Evolutionary conservation across 2,113 vertebrate species (phyloP), one percentile per base, ranked within the genome.

Genomic region (Charina bottae): DNA sequence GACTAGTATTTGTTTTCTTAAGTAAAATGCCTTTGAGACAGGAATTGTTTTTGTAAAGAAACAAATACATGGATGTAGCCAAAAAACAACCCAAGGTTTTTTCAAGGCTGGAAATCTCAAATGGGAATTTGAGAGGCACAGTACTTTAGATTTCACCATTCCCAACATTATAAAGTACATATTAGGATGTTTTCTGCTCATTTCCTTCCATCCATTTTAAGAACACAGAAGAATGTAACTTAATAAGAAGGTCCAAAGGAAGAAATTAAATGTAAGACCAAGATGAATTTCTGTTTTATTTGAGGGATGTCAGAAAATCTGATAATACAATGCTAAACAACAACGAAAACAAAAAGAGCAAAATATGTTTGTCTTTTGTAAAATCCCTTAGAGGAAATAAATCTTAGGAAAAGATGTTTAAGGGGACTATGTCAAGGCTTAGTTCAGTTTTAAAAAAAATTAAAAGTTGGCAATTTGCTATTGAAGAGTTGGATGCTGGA

Each of bases 301-400:
- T 94, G 90, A 84, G 92, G 94, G 90, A 64, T 64, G 93, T 94
- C 92, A 96, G 92, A 96, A 92, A 93, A 96, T 94, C 88, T 93
- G 94, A 92, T 54, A 95, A 89, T 53, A 68, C 93, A 91, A 89
- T 84, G 72, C 42, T 95, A 90, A 68, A 94, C 84, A 87, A 94
- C 93, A 96, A 93, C 33, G 68, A 37, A 78, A 78, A 78, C 33
- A 6, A 33, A 95, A 92, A 95, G 53, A 93, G 94, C 88, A 93
- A 94, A 92, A 95, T 96, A 96, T 96, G 96, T 96, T 96, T 95
- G 59, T 95, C 94, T 95, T 96, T 92, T 94, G 89, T 93, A 87
- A 95, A 93, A 94, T 96, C 92, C 92, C 93, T 94, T 54, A 91
- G 87, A 93, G 86, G 93, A 96, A 95, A 96, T 96, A 96, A 96